Evolutionary conservation across 2,797 vertebrate genomes (phyloP).

Genomic region (Urophycis tenuis): DNA sequence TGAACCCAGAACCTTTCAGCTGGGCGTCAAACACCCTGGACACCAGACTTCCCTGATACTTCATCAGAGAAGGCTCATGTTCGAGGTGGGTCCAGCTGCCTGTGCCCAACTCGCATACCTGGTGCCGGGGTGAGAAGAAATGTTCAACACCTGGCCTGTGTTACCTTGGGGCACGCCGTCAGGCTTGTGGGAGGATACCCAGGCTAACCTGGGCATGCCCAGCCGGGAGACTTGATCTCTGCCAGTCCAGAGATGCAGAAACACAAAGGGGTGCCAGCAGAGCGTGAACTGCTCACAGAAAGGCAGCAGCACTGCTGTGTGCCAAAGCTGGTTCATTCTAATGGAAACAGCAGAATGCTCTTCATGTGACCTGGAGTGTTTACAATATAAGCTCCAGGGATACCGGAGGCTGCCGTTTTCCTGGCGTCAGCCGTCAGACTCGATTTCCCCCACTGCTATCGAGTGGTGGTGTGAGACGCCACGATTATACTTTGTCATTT

Average conservation of each 20-base stretch:
- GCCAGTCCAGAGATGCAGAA: constrained; percentile 25
- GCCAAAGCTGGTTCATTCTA: constrained; percentile 34
- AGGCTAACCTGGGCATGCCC: constrained; percentile 17
- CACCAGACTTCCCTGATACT: not conserved
- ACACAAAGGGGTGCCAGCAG: constrained; percentile 16
- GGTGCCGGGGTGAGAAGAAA: not conserved
- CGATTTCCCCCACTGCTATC: constrained; percentile 24
- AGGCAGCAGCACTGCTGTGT: constrained; percentile 25
- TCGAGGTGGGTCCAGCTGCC: not conserved
- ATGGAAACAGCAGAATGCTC: constrained; percentile 44
- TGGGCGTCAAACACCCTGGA: not conserved
- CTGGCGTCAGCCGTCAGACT: constrained; percentile 12
- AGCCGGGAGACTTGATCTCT: constrained; percentile 26
- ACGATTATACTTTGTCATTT: not conserved
- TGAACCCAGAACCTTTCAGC: not conserved
- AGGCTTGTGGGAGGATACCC: constrained; percentile 18
- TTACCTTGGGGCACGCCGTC: constrained; percentile 4
- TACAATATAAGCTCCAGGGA: constrained; percentile 27
- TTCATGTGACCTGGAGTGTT: constrained; percentile 43
- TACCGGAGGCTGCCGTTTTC: constrained; percentile 33
- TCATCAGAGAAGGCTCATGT: not conserved
- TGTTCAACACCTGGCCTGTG: constrained; percentile 17
- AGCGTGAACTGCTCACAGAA: constrained; percentile 20
- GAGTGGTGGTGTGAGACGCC: not conserved
- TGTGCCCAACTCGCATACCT: constrained; percentile 10